Evolutionary conservation across 2,888 invertebrate species (phyloP), one percentile per base, ranked within the genome.

Genomic region (Eristalinus sepulchralis): DNA sequence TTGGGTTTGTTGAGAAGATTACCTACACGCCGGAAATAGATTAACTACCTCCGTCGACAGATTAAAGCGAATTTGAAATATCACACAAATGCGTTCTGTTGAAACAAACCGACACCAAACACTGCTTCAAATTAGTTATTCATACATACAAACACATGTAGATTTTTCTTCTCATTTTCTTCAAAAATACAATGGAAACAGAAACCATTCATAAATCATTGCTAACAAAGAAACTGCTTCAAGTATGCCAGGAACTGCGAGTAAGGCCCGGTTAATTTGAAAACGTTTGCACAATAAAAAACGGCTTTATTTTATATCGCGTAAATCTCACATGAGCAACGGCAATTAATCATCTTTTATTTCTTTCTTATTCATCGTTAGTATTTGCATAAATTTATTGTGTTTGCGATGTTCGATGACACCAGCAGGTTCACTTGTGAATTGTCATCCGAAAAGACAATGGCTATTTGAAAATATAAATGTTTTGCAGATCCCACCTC

Each of bases 291-390:
- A 53, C 57, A 59, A 20, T 27, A 27, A 11, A 59, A 27, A 53
- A 47, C 47, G 47, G 8, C 17, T 47, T 47, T 73, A 72, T 71
- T 57, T 71, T 81, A 70, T 34, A 36, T 70, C 68, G 57, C 57
- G 34, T 63, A 64, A 63, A 85, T 70, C 64, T 70, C 55, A 66
- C 86, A 83, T 83, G 86, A 64, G 27, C 70, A 70, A 60, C 11
- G 17, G 70, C 60, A 66, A 86, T 86, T 70, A 83, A 86, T 86
- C 86, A 78, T 47, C 13, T 60, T 75, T 55, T 75, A 71, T 70
- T 77, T 27, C 36, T 80, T 66, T 76, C n/a, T 71, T 71, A 75
- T 68, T 76, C 66, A 55, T 79, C 67, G 75, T 39, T 80, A 66
- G 53, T 70, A 67, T 60, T 62, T 53, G 53, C 57, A 83, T 57